Percentiles rank a stretch among this genome's conserved stretches.
phyloP scores from a whole-genome alignment of 1,140 invertebrate genomes.

The Ostrea edulis region DNA sequence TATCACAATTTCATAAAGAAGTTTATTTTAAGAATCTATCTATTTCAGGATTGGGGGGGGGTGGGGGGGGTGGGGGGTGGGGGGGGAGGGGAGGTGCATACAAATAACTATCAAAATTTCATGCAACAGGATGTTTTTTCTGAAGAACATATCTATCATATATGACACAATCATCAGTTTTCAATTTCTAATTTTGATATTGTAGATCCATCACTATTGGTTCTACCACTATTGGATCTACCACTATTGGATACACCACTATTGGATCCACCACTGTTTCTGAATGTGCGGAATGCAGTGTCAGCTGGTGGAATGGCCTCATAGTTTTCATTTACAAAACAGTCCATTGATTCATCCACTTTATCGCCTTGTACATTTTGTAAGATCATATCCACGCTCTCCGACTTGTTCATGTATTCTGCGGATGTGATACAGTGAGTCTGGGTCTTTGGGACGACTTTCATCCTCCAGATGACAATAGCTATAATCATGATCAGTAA shows the following conservation, averaged over 20 bases:
- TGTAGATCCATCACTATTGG: not conserved
- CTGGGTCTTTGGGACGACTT: conserved; percentile 64
- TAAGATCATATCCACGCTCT: not conserved
- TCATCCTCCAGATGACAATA: conserved; percentile 60
- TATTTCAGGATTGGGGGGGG: no score
- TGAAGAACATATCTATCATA: no score
- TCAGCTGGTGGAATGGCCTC: not conserved
- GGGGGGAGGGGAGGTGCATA: no score
- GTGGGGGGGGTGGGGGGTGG: no score
- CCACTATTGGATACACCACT: not conserved
- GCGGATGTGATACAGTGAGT: conserved; percentile 47
- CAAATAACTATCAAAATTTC: not conserved
- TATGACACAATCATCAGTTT: not conserved
- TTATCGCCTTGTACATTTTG: not conserved
- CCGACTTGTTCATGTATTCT: conserved; percentile 1
- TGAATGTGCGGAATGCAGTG: not conserved
- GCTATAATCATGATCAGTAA: conserved; percentile 45
- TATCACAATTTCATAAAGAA: no score
- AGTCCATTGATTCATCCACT: not conserved
- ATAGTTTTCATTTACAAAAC: not conserved
- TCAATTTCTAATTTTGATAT: not conserved
- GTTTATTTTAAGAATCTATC: no score
- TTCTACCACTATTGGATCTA: not conserved
- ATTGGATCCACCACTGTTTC: not conserved
- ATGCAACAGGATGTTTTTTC: no score